phyloP scores from a whole-genome alignment of 23 tunicate genomes.

The Botrylloides violaceus region DNA sequence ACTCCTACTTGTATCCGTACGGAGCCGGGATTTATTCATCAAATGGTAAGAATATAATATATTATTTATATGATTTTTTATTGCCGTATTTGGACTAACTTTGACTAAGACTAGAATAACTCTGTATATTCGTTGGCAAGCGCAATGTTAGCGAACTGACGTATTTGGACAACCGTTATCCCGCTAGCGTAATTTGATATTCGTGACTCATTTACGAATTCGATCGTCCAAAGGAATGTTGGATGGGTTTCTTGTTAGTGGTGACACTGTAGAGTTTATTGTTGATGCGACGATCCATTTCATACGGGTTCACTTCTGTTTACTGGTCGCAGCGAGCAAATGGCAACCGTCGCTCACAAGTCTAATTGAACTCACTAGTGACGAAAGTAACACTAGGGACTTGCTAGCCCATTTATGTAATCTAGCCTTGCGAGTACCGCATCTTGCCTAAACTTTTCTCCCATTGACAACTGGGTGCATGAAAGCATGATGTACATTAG shows the following conservation, averaged over 20 bases:
- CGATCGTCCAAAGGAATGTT: background rate
- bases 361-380: background rate
- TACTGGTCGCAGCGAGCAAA: background rate
- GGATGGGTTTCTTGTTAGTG: background rate
- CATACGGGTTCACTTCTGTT: conserved; percentile 1
- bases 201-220: background rate
- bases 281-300: background rate
- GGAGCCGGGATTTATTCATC: conserved; percentile 44
- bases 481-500: no score
- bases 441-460: no score
- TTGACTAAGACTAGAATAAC: no score
- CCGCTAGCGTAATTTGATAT: background rate
- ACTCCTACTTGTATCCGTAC: conserved; percentile 82
- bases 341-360: background rate
- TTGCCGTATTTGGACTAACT: background rate
- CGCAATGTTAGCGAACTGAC: background rate
- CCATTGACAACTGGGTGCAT: no score
- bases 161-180: background rate
- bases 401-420: no score
- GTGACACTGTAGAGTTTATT: background rate
- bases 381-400: no score
- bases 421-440: no score
- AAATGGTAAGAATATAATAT: conserved; percentile 21
- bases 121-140: no score
- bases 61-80: background rate